Base-by-base conservation (phyloP, 2,888 invertebrate species). In the Andrena chrysosceles region DNA sequence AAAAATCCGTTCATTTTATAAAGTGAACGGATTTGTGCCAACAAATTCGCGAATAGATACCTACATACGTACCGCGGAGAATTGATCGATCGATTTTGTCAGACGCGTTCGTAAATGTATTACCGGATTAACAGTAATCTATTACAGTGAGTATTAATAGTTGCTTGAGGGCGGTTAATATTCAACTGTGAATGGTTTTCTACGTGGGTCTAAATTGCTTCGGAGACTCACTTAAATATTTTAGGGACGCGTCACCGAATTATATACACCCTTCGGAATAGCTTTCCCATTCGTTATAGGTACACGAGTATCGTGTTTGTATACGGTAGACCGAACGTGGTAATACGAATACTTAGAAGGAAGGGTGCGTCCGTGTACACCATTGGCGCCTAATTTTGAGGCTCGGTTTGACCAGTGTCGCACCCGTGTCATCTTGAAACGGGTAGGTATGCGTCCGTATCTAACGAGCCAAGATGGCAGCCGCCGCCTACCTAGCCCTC, bases 381-480 rank as follows among this genome's bases (percentile, higher is more conserved):
- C 85, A 76, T 85, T 62, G 89, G 77, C 87, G 89, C 84, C 85
- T 89, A 89, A 89, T 89, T 88, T 85, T 52, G 72, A 85, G 87
- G 77, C 75, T 74, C 31, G 80, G 83, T 75, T 75, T 49, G 77
- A 78, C 52, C 73, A 71, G 76, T 67, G 77, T 86, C 83, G 79
- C 86, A 79, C 83, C 82, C 88, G 76, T 84, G 82, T 86, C 88
- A 83, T 88, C 79, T 77, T 72, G 84, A 86, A 81, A 31, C 81
- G 76, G 83, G 60, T 63, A 76, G 84, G 81, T 79, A 77, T 78
- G 78, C 78, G 75, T 78, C 82, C 83, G 79, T 79, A 68, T 79
- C 88, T 87, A 87, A 87, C 84, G 86, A 88, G 87, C 76, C 80
- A 86, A 87, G 84, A 87, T 87, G 87, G 84, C 82, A 87, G 75